Percentiles rank a stretch among this genome's conserved stretches.
Conservation (phyloP, 2,888 invertebrate species). For the Drepana falcataria region DNA sequence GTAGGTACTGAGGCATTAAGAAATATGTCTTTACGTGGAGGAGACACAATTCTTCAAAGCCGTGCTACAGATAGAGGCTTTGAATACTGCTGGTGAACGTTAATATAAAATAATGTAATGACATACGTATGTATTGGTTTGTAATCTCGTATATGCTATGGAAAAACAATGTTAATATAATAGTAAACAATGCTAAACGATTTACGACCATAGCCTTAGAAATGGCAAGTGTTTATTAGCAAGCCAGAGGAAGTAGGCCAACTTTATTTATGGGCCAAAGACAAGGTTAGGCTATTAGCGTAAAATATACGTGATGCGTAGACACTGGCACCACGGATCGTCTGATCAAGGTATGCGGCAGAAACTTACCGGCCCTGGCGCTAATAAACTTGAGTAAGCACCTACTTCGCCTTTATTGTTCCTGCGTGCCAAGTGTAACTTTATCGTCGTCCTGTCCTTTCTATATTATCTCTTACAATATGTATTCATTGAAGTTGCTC, state of each 20-base stretch:
- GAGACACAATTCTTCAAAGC: no score
- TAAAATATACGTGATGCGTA: not conserved
- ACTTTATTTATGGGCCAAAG: not conserved
- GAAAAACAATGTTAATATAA: not conserved
- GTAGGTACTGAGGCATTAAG: not conserved
- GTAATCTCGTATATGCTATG: not conserved
- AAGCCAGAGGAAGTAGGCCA: not conserved
- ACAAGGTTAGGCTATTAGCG: not conserved
- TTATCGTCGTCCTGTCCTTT: not conserved
- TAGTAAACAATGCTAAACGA: not conserved
- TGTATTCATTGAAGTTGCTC: not conserved
- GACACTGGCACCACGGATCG: constrained; percentile 9
- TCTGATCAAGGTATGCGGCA: constrained; percentile 18
- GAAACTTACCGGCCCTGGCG: constrained; percentile 15
- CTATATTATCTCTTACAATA: not conserved
- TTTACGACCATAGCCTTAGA: not conserved
- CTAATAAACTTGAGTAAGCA: constrained; percentile 18
- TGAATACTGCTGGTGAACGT: not conserved
- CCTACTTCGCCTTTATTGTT: constrained; percentile 17
- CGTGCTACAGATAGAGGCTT: no score
- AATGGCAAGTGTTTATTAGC: not conserved
- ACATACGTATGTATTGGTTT: not conserved
- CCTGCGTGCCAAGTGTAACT: constrained; percentile 15
- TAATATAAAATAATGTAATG: not conserved
- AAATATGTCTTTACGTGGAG: no score